Evolutionary conservation across 2,888 invertebrate genomes (phyloP).

Genomic region (Andrena bucephala): DNA sequence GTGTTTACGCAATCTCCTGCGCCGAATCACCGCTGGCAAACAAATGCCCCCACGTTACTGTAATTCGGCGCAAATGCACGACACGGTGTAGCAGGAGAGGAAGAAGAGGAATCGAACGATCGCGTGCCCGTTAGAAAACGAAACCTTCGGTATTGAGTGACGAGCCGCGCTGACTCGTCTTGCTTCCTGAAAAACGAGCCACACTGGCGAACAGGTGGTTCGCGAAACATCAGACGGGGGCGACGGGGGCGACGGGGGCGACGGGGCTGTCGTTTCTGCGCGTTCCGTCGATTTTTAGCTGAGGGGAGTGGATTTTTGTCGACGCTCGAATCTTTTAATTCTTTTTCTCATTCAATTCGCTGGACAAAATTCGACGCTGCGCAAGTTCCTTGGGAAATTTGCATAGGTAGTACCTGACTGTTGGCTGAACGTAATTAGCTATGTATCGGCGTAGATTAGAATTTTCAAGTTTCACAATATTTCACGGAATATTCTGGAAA

Average conservation of each 20-base stretch:
- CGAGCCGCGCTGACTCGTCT: constrained; percentile 6
- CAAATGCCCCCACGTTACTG: constrained; percentile 1
- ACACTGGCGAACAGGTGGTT: neutral
- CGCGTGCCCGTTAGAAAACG: constrained; percentile 20
- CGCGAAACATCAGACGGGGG: neutral
- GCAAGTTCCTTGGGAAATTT: no score
- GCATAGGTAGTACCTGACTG: no score
- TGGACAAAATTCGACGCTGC: no score
- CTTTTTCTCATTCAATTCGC: no score
- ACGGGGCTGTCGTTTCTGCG: neutral
- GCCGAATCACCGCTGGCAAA: neutral
- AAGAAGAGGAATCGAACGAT: neutral
- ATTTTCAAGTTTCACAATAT: no score
- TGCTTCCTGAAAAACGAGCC: constrained; percentile 26
- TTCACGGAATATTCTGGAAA: no score
- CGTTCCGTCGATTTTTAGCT: neutral
- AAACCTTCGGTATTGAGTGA: constrained; percentile 22
- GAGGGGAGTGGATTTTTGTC: neutral
- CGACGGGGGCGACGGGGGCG: no score
- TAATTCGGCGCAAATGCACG: neutral
- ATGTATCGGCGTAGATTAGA: no score
- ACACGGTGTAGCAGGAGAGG: neutral
- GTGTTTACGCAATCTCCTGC: constrained; percentile 10
- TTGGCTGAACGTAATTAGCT: no score
- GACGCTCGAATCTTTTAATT: neutral